These are phyloP conservation scores for Hyles lineata DNA, from an alignment of 2,888 invertebrate genomes.

Conservation along the genomic window DNA sequence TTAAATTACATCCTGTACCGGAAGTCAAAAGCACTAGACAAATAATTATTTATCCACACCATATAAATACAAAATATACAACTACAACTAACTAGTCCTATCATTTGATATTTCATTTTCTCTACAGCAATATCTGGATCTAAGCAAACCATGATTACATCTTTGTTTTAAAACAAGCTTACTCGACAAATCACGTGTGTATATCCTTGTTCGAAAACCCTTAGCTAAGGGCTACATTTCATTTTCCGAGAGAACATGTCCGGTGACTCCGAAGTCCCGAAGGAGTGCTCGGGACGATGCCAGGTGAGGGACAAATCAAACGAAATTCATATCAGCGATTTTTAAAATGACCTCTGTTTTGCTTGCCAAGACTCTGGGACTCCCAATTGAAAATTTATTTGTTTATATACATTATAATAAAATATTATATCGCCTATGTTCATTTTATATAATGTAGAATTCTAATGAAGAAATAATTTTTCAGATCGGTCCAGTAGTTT, in stretches of 20 bases:
- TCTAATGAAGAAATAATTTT: too few species aligned
- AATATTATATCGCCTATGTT: too few species aligned
- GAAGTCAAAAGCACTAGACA: too few species aligned
- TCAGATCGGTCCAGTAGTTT: too few species aligned
- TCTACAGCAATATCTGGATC: not conserved
- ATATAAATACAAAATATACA: not conserved
- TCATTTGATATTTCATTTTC: not conserved
- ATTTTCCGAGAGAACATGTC: not conserved
- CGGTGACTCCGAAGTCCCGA: not conserved
- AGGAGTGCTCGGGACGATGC: not conserved
- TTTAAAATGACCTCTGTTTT: not conserved
- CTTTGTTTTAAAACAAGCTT: not conserved
- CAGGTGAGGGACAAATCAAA: constrained; percentile 17
- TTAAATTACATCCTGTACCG: too few species aligned
- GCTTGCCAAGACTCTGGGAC: not conserved
- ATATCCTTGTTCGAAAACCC: constrained; percentile 1
- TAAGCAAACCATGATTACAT: not conserved
- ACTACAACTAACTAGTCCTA: not conserved
- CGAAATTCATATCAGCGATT: constrained; percentile 6
- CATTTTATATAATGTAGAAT: too few species aligned
- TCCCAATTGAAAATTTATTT: not conserved
- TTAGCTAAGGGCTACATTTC: constrained; percentile 10
- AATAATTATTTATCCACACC: too few species aligned
- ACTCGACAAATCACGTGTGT: not conserved
- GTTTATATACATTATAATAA: not conserved